These are phyloP conservation scores for Cyprinella venusta DNA, from an alignment of 2,797 vertebrate species.

Conservation along the genomic window DNA sequence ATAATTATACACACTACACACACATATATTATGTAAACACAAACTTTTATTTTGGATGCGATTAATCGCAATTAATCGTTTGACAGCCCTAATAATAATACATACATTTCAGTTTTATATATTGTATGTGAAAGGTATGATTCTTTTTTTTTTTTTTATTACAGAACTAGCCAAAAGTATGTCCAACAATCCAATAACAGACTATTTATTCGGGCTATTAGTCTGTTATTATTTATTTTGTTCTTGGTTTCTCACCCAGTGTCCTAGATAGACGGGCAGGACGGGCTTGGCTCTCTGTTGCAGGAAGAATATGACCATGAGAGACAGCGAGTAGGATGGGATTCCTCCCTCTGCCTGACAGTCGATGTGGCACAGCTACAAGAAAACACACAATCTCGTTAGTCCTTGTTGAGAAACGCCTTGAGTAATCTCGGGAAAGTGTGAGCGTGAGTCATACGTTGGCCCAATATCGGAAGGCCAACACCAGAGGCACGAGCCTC, in stretches of 20 bases:
- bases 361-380: slow-evolving; percentile 94
- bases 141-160: no score
- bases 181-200: neutral
- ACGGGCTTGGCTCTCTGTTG: slow-evolving; percentile 92
- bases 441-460: slow-evolving; percentile 77
- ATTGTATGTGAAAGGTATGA: no score
- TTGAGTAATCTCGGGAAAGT: neutral
- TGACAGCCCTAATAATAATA: no score
- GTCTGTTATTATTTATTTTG: neutral
- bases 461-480: slow-evolving; percentile 97
- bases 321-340: slow-evolving; percentile 95
- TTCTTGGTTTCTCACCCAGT: slow-evolving; percentile 78
- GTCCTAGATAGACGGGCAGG: slow-evolving; percentile 92
- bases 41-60: no score
- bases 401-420: neutral
- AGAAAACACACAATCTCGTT: slow-evolving; percentile 24
- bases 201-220: neutral
- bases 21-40: no score
- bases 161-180: neutral
- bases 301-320: slow-evolving; percentile 99
- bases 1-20: no score
- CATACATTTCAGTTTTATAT: no score
- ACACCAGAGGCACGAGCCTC: slow-evolving; percentile 88
- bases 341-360: slow-evolving; percentile 96
- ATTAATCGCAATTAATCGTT: no score